Evolutionary conservation across 2,888 invertebrate species (phyloP), one percentile per base, ranked within the genome.

Genomic region (Tiliacea citrago): DNA sequence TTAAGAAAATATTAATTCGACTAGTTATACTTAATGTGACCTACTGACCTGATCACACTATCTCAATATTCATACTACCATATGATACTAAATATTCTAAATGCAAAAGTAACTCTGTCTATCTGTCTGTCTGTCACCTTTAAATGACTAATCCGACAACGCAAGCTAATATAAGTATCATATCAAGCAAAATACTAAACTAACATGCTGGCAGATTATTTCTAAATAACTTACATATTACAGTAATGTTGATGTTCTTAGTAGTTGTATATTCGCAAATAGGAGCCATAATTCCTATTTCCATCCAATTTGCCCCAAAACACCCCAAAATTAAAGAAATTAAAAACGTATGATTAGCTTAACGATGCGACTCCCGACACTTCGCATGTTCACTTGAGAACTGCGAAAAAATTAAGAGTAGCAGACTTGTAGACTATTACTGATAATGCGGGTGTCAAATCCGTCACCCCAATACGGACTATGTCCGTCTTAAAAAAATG

Each of bases 191-290:
- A 57, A 57, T 57, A 57, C 16, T 16, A 57, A 57, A 57, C 8
- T 16, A 16, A 57, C 2, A 29, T 29, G 24, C 24, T 29, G 24
- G 24, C 55, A 12, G 4, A 53, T 39, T 51, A 51, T 51, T 55
- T 18, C 24, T 42, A 42, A 24, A n/a, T 42, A 68, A 71, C 80
- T 80, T 72, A 81, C 80, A 63, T 61, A 68, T 65, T 61, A 72
- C 29, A 24, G 72, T 61, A 35, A 76, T 72, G n/a, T 72, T 66
- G 39, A 76, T 76, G 18, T 62, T 72, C 16, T 53, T 53, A 3
- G n/a, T 39, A 61, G 55, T 47, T n/a, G 2, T n/a, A 68, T 24
- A 53, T 57, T 76, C 72, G 51, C 47, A 58, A 61, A 69, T 72
- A 18, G 45, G 13, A 45, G 71, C 39, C 76, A 80, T 80, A 53